Evolutionary conservation across 2,797 vertebrate species (phyloP).

Genomic region (Acanthiza pusilla): DNA sequence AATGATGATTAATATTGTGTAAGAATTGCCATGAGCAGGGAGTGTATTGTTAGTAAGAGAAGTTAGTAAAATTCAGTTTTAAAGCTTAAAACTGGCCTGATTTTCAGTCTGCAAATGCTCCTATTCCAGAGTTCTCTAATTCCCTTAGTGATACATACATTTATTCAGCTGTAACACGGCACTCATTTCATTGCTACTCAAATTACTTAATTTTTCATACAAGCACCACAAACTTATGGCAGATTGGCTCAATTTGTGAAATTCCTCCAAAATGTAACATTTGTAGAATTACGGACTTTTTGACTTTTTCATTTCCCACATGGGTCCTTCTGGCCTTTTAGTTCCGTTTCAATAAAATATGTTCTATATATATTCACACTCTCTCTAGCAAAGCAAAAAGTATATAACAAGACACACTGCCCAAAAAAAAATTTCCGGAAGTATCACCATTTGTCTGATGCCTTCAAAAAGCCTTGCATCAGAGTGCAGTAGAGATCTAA

Average conservation of each 20-base stretch:
- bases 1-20: neutral
- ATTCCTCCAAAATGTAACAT: neutral
- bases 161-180: neutral
- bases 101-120: neutral
- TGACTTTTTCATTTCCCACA: neutral
- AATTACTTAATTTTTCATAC: neutral
- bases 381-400: neutral
- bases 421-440: neutral
- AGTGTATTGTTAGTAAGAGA: neutral
- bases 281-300: neutral
- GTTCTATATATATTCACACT: neutral
- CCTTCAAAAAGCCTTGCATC: neutral
- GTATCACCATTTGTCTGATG: neutral
- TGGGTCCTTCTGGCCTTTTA: neutral
- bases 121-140: neutral
- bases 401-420: neutral
- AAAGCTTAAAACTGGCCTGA: neutral
- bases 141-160: neutral
- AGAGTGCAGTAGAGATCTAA: neutral
- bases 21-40: neutral
- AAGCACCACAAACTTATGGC: neutral
- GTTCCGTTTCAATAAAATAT: neutral
- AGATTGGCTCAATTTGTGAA: neutral
- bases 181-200: neutral
- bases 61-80: neutral